phyloP scores from a whole-genome alignment of 2,888 invertebrate genomes.

The Tachystola acroxantha region DNA sequence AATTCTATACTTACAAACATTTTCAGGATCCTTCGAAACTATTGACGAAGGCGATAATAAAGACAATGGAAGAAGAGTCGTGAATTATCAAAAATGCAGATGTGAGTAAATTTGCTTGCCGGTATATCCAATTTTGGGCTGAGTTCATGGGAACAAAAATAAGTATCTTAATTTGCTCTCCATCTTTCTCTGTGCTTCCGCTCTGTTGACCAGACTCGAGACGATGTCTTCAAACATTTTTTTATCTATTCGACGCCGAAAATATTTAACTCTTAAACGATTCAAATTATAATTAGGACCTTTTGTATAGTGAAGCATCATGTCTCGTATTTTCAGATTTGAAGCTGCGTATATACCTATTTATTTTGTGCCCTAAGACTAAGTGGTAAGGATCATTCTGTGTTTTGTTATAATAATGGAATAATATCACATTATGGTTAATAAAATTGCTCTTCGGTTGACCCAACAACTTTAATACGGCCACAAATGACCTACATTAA shows the following conservation, averaged over 20 bases:
- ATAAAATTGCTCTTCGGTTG: constrained; percentile 31
- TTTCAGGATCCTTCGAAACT: no score
- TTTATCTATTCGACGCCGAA: constrained; percentile 66
- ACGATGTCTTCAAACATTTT: constrained; percentile 69
- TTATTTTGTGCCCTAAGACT: constrained; percentile 8
- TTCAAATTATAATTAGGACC: constrained; percentile 74
- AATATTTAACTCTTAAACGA: constrained; percentile 73
- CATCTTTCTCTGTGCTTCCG: constrained; percentile 33
- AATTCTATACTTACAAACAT: no score
- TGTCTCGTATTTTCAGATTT: constrained; percentile 7
- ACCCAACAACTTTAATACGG: constrained; percentile 50
- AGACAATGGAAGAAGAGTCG: no score
- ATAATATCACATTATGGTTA: constrained; percentile 9
- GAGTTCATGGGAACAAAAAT: no score
- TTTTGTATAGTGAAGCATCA: constrained; percentile 44
- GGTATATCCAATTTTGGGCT: no score
- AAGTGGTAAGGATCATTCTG: constrained; percentile 1
- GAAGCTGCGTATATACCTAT: neutral
- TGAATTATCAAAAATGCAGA: no score
- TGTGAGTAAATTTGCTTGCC: no score
- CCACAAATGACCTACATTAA: constrained; percentile 68
- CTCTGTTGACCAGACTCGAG: constrained; percentile 66
- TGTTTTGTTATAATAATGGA: neutral
- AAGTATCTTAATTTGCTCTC: no score
- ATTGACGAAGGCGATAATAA: no score